Conservation (phyloP, 2,888 invertebrate species). For the Malthinus seriepunctatus region DNA sequence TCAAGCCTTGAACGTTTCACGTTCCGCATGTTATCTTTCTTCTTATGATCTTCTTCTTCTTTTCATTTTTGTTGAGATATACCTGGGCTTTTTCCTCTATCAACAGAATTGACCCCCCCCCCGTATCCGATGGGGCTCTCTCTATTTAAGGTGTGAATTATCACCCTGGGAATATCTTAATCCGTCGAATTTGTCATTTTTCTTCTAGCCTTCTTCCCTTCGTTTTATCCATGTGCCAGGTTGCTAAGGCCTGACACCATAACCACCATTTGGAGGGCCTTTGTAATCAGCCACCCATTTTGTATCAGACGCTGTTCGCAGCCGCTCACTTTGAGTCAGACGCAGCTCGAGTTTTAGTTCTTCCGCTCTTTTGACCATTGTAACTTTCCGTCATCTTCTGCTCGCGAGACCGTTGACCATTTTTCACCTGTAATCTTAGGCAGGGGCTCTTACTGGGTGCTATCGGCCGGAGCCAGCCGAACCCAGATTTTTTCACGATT, state of each 20-base stretch:
- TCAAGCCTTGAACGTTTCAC: no score
- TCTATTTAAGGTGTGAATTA: not conserved
- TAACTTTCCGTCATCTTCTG: not conserved
- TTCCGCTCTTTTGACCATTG: not conserved
- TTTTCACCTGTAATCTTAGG: not conserved
- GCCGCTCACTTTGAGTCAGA: slow-evolving; percentile 5
- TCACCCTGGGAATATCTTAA: not conserved
- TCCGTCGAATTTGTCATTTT: no score
- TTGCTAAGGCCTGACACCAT: no score
- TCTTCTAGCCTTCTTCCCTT: no score
- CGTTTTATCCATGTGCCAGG: no score
- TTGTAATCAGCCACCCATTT: slow-evolving; percentile 2
- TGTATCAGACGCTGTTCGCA: not conserved
- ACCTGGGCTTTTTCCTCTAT: not conserved
- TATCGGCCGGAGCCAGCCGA: no score
- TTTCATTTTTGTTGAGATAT: not conserved
- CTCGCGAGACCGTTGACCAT: not conserved
- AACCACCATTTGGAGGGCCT: no score
- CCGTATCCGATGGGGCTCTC: not conserved
- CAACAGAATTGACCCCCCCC: not conserved
- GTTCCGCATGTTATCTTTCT: no score
- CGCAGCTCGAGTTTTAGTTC: not conserved
- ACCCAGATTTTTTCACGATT: no score
- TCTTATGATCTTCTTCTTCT: no score
- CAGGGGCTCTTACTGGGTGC: no score